phyloP scores from a whole-genome alignment of 2,113 vertebrate genomes.

The Ancistrus triradiatus region DNA sequence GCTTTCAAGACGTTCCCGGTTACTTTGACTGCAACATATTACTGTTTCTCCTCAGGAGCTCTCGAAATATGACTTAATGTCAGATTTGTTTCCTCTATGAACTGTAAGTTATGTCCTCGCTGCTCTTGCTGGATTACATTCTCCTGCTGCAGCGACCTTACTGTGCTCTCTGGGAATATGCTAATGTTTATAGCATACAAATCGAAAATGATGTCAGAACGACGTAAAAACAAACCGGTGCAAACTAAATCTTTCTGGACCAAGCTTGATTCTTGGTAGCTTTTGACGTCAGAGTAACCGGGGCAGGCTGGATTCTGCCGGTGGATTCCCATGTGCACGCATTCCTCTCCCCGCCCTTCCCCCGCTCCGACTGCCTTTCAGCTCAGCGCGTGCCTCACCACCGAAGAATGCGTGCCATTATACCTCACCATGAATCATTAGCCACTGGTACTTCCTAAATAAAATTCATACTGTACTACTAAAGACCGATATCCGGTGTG shows the following conservation, averaged over 20 bases:
- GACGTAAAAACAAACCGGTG: not conserved
- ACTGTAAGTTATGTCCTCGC: no score
- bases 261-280: constrained; percentile 32
- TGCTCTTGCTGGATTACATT: no score
- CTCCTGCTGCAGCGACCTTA: no score
- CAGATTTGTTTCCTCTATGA: no score
- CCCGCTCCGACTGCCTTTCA: constrained; percentile 5
- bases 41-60: no score
- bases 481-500: not conserved
- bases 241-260: not conserved
- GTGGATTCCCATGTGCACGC: constrained; percentile 29
- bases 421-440: not conserved
- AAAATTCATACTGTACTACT: not conserved
- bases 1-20: no score
- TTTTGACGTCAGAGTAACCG: constrained; percentile 59
- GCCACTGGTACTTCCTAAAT: not conserved
- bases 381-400: constrained; percentile 23
- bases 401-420: constrained; percentile 22
- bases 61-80: no score
- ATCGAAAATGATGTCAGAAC: constrained; percentile 16
- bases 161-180: constrained; percentile 1
- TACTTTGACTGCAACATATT: no score
- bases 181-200: not conserved
- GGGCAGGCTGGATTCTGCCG: constrained; percentile 35
- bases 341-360: constrained; percentile 9